These are phyloP conservation scores for Pseudomyrmex gracilis DNA, from an alignment of 1,140 invertebrate genomes.

Conservation along the genomic window DNA sequence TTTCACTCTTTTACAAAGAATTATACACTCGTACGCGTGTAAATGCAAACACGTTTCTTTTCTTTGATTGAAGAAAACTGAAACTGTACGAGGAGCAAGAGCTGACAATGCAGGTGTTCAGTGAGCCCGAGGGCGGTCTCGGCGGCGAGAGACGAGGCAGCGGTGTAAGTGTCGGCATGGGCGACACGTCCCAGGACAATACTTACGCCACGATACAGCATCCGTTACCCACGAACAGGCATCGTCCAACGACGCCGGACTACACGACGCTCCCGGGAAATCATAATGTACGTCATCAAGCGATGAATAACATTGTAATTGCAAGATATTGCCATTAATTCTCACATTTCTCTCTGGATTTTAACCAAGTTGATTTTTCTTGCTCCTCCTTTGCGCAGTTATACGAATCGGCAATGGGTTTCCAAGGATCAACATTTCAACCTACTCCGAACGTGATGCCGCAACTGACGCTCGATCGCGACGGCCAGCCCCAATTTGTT, in stretches of 20 bases:
- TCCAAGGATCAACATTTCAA: constrained; percentile 91
- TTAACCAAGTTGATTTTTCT: neutral
- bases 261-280: constrained; percentile 90
- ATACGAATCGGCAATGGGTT: constrained; percentile 88
- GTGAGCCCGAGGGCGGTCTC: constrained; percentile 89
- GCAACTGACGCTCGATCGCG: constrained; percentile 87
- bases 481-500: constrained; percentile 89
- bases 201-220: constrained; percentile 95
- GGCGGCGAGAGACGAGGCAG: constrained; percentile 85
- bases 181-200: constrained; percentile 89
- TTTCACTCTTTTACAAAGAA: too few species aligned
- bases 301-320: neutral
- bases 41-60: neutral
- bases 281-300: constrained; percentile 78
- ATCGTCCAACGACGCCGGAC: constrained; percentile 88
- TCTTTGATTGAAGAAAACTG: constrained; percentile 88
- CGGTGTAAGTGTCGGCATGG: constrained; percentile 83
- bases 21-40: neutral
- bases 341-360: too few species aligned
- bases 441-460: constrained; percentile 84
- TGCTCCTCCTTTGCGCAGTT: constrained; percentile 82
- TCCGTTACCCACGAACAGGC: constrained; percentile 84
- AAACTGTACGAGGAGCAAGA: constrained; percentile 97
- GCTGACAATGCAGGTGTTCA: constrained; percentile 96
- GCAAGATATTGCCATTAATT: too few species aligned